Evolutionary conservation across 2,888 invertebrate genomes (phyloP).

Genomic region (Rambutsinella grinnellia): DNA sequence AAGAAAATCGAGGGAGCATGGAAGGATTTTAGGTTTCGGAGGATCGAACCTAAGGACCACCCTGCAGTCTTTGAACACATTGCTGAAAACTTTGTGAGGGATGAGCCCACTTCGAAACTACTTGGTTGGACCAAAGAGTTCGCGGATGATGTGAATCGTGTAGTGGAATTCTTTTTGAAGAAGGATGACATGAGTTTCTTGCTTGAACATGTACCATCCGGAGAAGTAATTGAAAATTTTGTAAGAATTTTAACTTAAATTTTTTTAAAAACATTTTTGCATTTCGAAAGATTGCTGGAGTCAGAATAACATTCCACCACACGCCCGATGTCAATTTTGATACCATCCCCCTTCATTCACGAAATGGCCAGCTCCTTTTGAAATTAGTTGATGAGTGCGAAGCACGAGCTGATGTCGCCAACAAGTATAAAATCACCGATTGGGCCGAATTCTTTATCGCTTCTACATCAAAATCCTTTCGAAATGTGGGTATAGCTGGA

Average conservation of each 20-base stretch:
- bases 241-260: not conserved
- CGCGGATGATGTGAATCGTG: slow-evolving; percentile 32
- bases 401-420: slow-evolving; percentile 5
- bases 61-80: slow-evolving; percentile 39
- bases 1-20: slow-evolving; percentile 40
- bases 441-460: slow-evolving; percentile 52
- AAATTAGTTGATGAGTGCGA: slow-evolving; percentile 40
- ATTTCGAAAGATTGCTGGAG: slow-evolving; percentile 41
- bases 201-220: slow-evolving; percentile 35
- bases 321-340: slow-evolving; percentile 27
- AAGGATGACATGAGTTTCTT: slow-evolving; percentile 45
- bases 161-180: slow-evolving; percentile 20
- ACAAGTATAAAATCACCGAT: slow-evolving; percentile 11
- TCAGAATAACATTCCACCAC: slow-evolving; percentile 42
- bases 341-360: slow-evolving; percentile 2
- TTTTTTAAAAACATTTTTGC: not conserved
- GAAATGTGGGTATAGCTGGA: slow-evolving; percentile 41
- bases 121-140: slow-evolving; percentile 42
- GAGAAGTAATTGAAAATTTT: slow-evolving; percentile 30
- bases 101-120: slow-evolving; percentile 37
- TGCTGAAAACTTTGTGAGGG: slow-evolving; percentile 28
- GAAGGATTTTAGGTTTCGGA: slow-evolving; percentile 45
- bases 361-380: slow-evolving; percentile 19
- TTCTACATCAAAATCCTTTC: slow-evolving; percentile 29
- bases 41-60: slow-evolving; percentile 27